phyloP scores from a whole-genome alignment of 2,797 vertebrate genomes.

The Malacoraja senta region DNA sequence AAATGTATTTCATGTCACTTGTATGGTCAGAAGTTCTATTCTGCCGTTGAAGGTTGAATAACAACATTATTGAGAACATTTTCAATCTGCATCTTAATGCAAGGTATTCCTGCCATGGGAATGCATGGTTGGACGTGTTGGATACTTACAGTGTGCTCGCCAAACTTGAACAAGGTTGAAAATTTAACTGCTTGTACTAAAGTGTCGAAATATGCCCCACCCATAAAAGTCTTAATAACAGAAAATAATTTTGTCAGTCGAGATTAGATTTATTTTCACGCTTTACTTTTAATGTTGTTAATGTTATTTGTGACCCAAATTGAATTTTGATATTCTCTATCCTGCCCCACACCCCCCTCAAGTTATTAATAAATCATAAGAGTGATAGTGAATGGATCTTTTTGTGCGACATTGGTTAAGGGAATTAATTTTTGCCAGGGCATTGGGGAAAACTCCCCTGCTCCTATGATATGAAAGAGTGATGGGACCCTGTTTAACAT shows the following conservation, averaged over 20 bases:
- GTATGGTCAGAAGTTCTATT: not conserved
- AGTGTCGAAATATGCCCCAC: not conserved
- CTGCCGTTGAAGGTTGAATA: not conserved
- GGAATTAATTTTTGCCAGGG: not conserved
- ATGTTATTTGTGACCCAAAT: not conserved
- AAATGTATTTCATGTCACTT: no score
- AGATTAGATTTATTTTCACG: not conserved
- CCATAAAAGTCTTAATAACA: not conserved
- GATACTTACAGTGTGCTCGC: not conserved
- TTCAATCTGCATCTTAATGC: no score
- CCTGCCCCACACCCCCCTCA: not conserved
- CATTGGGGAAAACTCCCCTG: not conserved
- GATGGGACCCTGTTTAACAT: not conserved
- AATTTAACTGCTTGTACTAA: not conserved
- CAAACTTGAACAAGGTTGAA: not conserved
- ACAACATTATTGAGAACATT: no score
- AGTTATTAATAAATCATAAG: not conserved
- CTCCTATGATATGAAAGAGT: not conserved
- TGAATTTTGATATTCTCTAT: not conserved
- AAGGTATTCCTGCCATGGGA: no score
- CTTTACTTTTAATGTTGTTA: not conserved
- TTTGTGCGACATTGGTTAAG: not conserved
- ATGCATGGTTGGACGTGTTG: not conserved
- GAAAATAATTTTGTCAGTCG: not conserved
- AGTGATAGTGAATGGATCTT: not conserved